phyloP scores from a whole-genome alignment of 1,140 invertebrate genomes.

The Drosophila azteca region DNA sequence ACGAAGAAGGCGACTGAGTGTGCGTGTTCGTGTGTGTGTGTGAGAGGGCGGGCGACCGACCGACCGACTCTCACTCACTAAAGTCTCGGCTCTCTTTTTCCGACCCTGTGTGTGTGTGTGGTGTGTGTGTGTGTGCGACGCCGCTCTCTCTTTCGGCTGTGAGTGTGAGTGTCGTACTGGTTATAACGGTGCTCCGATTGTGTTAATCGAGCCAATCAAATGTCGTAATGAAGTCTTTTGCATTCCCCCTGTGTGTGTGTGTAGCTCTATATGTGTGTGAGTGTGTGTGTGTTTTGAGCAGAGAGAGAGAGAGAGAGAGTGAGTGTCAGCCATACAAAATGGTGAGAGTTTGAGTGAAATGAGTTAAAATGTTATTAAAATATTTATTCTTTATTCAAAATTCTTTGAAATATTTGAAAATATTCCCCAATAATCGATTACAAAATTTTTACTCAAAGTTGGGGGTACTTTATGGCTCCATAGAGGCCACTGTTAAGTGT shows the following conservation, averaged over 20 bases:
- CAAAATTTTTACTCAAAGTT: too few relatives aligned
- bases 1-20: conserved; percentile 13
- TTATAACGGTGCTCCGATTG: conserved; percentile 83
- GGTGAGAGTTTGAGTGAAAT: conserved; percentile 46
- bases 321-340: conserved; percentile 49
- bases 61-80: too few relatives aligned
- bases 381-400: not conserved
- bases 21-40: not conserved
- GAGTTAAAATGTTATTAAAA: not conserved
- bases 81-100: not conserved
- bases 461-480: too few relatives aligned
- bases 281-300: conserved; percentile 20
- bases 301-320: conserved; percentile 27
- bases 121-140: too few relatives aligned
- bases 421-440: too few relatives aligned
- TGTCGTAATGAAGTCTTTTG: conserved; percentile 63
- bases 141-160: conserved; percentile 6
- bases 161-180: conserved; percentile 64
- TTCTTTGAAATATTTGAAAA: too few relatives aligned
- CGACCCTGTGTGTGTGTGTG: conserved; percentile 1
- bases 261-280: not conserved
- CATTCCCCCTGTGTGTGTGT: not conserved
- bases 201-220: conserved; percentile 83
- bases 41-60: conserved; percentile 3
- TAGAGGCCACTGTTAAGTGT: conserved; percentile 24